Conservation (phyloP, 2,113 vertebrate genomes). For the Catharus fuscescens region DNA sequence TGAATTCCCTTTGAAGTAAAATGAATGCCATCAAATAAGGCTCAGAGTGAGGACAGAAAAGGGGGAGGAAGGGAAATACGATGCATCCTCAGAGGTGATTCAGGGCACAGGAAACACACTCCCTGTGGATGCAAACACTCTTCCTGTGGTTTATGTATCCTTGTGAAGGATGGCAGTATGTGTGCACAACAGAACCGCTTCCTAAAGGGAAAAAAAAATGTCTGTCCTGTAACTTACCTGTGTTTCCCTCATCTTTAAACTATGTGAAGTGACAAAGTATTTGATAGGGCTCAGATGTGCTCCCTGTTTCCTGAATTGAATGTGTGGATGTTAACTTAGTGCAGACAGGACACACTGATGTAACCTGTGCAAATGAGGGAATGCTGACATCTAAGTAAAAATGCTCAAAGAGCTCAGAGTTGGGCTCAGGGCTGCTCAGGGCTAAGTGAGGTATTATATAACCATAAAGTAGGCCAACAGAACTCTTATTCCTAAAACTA, state of each 20-base stretch:
- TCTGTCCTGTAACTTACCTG: not conserved
- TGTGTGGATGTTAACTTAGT: not conserved
- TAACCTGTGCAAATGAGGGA: not conserved
- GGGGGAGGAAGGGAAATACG: not conserved
- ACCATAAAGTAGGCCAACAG: not conserved
- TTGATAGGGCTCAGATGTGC: not conserved
- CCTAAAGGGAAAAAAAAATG: not conserved
- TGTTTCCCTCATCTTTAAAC: not conserved
- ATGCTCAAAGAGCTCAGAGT: not conserved
- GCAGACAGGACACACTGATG: not conserved
- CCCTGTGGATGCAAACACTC: not conserved
- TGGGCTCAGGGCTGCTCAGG: not conserved
- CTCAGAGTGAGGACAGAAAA: not conserved
- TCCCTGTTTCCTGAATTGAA: not conserved
- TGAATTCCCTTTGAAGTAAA: not conserved
- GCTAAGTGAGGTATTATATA: not conserved
- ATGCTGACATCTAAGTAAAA: not conserved
- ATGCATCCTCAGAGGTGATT: not conserved
- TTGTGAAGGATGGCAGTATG: accelerated
- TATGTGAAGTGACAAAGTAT: not conserved
- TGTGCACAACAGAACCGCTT: not conserved
- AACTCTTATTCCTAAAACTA: not conserved
- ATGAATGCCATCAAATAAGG: not conserved
- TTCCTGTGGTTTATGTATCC: not conserved
- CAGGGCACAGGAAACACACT: not conserved